Evolutionary conservation across 53 echinoderm and acorn worm species (phyloP).

Genomic region (Crossaster papposus): DNA sequence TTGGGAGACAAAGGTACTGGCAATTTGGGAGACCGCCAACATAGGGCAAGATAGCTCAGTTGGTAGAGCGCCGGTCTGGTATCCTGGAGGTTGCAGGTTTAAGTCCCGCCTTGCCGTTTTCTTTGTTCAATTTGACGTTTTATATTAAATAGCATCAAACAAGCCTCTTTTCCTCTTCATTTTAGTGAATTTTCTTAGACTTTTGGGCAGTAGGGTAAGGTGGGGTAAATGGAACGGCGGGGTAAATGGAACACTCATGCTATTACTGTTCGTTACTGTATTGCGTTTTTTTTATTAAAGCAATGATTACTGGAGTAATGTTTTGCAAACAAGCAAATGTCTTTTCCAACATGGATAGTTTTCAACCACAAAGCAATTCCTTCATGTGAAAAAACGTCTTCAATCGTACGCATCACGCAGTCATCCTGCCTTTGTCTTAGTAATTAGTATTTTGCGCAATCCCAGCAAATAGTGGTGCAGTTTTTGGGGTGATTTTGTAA

Average conservation of each 20-base stretch:
- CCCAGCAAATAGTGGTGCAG: constrained; percentile 13
- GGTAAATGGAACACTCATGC: constrained; percentile 19
- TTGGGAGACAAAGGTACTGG: too few relatives aligned
- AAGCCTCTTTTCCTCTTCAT: too few relatives aligned
- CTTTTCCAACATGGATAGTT: constrained; percentile 19
- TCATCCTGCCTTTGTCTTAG: constrained; percentile 20
- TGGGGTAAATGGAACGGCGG: constrained; percentile 46
- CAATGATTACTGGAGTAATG: not conserved
- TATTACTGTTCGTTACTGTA: not conserved
- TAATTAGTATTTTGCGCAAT: constrained; percentile 24
- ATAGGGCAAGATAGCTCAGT: too few relatives aligned
- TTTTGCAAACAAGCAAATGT: not conserved
- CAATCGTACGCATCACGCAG: constrained; percentile 11
- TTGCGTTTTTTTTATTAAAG: not conserved
- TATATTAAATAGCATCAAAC: too few relatives aligned
- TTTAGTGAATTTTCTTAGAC: too few relatives aligned
- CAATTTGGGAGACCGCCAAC: too few relatives aligned
- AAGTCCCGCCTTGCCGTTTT: too few relatives aligned
- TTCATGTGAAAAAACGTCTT: constrained; percentile 16
- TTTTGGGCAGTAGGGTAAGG: constrained; percentile 32
- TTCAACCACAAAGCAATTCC: not conserved
- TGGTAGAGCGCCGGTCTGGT: too few relatives aligned
- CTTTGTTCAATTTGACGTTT: too few relatives aligned
- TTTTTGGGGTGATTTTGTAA: not conserved
- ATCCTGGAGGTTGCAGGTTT: too few relatives aligned